A percentile compares a stretch with the other conserved stretches of the same genome.
Evolutionary conservation across 37 sponge, comb jelly and placozoan species (phyloP).

Genomic region (Lycopodina hypogea): DNA sequence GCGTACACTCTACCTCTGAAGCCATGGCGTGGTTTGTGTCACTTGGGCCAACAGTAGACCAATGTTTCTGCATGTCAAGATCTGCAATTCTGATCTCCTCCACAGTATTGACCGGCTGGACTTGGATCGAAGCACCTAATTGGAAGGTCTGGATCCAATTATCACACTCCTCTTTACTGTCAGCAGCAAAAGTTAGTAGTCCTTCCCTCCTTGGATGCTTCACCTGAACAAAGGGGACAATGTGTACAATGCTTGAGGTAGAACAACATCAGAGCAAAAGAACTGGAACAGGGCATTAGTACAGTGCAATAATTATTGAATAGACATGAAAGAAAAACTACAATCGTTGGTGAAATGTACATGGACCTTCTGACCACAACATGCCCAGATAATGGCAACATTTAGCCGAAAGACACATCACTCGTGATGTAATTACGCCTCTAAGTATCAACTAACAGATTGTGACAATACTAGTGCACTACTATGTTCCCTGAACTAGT

Average conservation of each 20-base stretch:
- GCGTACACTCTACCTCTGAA: not conserved
- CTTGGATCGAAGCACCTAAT: constrained; percentile 37
- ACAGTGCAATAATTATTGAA: no score
- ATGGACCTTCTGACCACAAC: no score
- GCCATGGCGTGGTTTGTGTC: not conserved
- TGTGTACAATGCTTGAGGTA: constrained; percentile 39
- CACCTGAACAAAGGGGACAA: constrained; percentile 45
- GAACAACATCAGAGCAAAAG: no score
- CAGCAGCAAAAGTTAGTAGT: constrained; percentile 61
- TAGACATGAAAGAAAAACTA: no score
- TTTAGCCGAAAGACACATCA: no score
- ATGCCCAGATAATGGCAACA: no score
- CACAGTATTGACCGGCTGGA: constrained; percentile 46
- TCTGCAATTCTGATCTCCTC: constrained; percentile 59
- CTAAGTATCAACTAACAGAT: no score
- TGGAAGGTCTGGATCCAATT: constrained; percentile 52
- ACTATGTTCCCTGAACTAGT: no score
- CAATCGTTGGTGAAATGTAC: no score
- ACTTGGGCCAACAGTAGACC: constrained; percentile 19
- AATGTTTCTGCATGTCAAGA: constrained; percentile 45
- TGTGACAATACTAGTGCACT: no score
- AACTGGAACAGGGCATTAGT: no score
- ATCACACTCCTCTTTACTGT: constrained; percentile 37
- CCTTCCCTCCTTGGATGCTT: constrained; percentile 65
- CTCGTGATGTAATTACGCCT: no score